Conservation (phyloP, 2,113 vertebrate species). For the Leptocoma aspasia region DNA sequence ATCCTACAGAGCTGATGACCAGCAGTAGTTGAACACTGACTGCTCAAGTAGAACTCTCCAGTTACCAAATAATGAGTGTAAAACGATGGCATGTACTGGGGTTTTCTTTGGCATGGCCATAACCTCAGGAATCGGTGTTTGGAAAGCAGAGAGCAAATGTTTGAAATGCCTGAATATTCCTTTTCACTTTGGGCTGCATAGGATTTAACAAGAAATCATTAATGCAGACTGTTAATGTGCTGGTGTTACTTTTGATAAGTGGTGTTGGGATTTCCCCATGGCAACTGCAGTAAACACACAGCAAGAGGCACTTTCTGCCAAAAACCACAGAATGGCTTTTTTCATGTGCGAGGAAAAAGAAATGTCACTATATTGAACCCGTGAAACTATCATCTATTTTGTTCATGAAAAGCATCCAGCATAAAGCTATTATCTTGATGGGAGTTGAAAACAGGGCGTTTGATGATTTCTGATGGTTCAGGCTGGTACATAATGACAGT, state of each 20-base stretch:
- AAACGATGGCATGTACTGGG: fast-evolving
- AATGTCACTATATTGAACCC: slow-evolving; percentile 13
- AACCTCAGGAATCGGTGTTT: background rate
- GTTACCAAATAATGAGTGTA: background rate
- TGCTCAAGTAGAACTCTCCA: background rate
- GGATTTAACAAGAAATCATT: background rate
- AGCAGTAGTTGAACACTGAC: background rate
- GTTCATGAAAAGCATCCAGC: background rate
- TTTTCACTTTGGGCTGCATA: background rate
- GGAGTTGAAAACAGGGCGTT: background rate
- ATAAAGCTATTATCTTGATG: slow-evolving; percentile 13
- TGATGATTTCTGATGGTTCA: slow-evolving; percentile 11
- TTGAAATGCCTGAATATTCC: background rate
- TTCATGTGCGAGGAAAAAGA: slow-evolving; percentile 21
- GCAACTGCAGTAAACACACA: slow-evolving; percentile 48
- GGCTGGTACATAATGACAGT: background rate
- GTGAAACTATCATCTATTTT: background rate
- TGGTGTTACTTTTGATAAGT: slow-evolving; percentile 44
- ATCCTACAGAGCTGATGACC: background rate
- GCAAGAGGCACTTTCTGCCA: slow-evolving; percentile 1
- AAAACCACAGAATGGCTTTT: slow-evolving; percentile 43
- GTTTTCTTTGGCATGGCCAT: background rate
- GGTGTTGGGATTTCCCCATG: slow-evolving; percentile 54
- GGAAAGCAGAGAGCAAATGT: background rate
- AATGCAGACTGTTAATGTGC: background rate